Evolutionary conservation across 2,113 vertebrate genomes (phyloP).

Genomic region (Alces alces): DNA sequence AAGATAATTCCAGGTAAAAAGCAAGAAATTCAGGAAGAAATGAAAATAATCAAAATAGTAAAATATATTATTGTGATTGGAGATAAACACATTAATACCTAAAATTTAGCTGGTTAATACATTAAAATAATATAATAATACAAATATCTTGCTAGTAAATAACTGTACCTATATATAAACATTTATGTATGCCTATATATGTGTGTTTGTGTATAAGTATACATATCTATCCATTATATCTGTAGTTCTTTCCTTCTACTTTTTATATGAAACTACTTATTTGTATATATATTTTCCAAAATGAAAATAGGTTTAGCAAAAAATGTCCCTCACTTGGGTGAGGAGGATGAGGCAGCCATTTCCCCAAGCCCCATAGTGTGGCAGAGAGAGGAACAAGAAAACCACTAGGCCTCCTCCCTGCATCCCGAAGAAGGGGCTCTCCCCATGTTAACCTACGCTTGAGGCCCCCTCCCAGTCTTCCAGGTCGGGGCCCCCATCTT

Average conservation of each 20-base stretch:
- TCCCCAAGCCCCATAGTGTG: accelerated
- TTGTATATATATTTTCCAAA: slow-evolving; percentile 26
- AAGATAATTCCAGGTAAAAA: not conserved
- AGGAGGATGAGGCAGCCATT: not conserved
- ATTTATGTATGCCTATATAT: not conserved
- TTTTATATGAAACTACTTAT: slow-evolving; percentile 67
- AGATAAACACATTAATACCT: not conserved
- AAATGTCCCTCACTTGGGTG: slow-evolving; percentile 16
- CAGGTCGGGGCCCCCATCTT: not conserved
- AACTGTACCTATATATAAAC: not conserved
- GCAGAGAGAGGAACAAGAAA: not conserved
- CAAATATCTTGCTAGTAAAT: not conserved
- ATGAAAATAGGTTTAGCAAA: not conserved
- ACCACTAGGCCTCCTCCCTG: not conserved
- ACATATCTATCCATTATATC: not conserved
- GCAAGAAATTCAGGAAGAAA: not conserved
- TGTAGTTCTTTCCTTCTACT: not conserved
- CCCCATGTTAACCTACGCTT: not conserved
- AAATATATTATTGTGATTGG: not conserved
- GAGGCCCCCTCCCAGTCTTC: not conserved
- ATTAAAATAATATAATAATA: not conserved
- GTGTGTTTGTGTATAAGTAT: not conserved
- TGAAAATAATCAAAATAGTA: not conserved
- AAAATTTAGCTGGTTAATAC: not conserved
- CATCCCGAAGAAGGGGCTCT: not conserved